Evolutionary conservation across 2,888 invertebrate species (phyloP).

Genomic region (Aphodius sticticus): DNA sequence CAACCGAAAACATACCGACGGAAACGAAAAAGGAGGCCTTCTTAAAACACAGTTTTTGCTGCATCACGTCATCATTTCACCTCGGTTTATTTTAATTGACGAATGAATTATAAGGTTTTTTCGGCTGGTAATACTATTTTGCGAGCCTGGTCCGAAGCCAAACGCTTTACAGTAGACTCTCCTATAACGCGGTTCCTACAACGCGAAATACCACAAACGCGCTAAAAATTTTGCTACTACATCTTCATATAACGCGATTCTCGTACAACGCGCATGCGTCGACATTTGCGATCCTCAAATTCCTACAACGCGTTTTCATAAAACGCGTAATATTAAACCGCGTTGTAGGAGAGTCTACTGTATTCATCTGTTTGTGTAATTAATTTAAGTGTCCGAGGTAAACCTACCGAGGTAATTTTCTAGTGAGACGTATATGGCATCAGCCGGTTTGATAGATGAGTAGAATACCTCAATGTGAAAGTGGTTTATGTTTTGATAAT

Average conservation of each 20-base stretch:
- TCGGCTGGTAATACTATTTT: neutral
- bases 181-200: no score
- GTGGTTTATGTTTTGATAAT: neutral
- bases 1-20: neutral
- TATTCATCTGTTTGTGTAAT: no score
- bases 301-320: no score
- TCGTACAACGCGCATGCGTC: no score
- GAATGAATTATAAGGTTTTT: neutral
- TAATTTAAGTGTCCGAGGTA: no score
- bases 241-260: no score
- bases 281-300: no score
- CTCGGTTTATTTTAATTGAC: neutral
- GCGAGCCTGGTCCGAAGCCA: neutral
- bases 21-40: neutral
- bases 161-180: no score
- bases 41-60: neutral
- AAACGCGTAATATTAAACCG: no score
- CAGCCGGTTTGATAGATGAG: neutral
- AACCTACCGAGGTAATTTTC: neutral
- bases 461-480: neutral
- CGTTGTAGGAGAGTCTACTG: no score
- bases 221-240: no score
- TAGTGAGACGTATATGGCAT: neutral
- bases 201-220: no score
- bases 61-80: constrained; percentile 6